Percentiles rank a stretch among this genome's conserved stretches.
Evolutionary conservation across 30 jellyfish, hydroid and myxozoan species (phyloP).

Genomic region (Clytia hemisphaerica): DNA sequence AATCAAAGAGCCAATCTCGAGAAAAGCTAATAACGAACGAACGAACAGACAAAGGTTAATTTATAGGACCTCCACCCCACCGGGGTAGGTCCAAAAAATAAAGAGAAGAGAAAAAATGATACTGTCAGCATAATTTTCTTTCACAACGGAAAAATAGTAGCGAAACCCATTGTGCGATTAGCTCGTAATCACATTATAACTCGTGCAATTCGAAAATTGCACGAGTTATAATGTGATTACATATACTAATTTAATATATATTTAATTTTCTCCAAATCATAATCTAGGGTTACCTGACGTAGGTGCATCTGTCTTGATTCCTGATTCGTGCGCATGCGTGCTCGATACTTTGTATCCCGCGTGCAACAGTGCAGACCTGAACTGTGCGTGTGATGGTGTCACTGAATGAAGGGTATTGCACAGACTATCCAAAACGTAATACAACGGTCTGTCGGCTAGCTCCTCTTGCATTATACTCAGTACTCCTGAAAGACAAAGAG

Average conservation of each 20-base stretch:
- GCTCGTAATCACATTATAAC: no score
- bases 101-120: no score
- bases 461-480: constrained; percentile 73
- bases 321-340: constrained; percentile 82
- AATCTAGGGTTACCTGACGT: constrained; percentile 40
- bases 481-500: constrained; percentile 40
- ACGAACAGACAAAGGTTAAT: no score
- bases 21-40: no score
- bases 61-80: no score
- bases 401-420: constrained; percentile 73
- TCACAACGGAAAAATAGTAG: no score
- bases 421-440: constrained; percentile 54
- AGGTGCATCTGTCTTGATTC: constrained; percentile 91
- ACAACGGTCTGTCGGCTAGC: constrained; percentile 70
- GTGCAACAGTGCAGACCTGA: constrained; percentile 67
- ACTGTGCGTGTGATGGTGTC: constrained; percentile 83
- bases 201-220: no score
- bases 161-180: no score
- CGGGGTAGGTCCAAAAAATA: no score
- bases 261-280: not conserved
- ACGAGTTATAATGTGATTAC: not conserved
- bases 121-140: no score
- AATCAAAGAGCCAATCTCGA: no score
- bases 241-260: no score
- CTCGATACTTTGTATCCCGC: constrained; percentile 80